phyloP scores from a whole-genome alignment of 2,888 invertebrate genomes.

The Troides aeacus region DNA sequence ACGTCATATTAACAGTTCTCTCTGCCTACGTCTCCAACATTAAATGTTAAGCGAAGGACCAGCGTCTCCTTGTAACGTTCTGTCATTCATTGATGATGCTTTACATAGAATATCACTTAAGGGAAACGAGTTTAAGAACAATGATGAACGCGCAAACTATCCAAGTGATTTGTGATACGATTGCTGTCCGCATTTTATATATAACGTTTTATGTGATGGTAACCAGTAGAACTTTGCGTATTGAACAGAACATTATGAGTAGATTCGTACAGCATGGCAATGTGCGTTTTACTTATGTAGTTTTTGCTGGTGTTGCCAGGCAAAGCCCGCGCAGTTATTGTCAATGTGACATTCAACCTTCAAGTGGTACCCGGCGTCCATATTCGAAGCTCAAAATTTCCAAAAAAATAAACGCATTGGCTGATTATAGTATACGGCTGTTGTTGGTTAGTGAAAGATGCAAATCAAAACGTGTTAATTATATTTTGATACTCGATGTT shows the following conservation, averaged over 20 bases:
- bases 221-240: constrained; percentile 28
- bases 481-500: constrained; percentile 80
- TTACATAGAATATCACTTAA: constrained; percentile 1
- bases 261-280: constrained; percentile 31
- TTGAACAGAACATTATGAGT: constrained; percentile 28
- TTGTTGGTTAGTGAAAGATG: constrained; percentile 78
- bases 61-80: constrained; percentile 18
- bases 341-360: constrained; percentile 53
- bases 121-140: background rate
- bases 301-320: constrained; percentile 18
- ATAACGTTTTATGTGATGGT: constrained; percentile 34
- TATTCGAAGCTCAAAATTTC: constrained; percentile 63
- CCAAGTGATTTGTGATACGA: constrained; percentile 20
- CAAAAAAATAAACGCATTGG: constrained; percentile 64
- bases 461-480: constrained; percentile 74
- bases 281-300: constrained; percentile 31
- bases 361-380: constrained; percentile 58
- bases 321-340: constrained; percentile 27
- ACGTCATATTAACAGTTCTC: constrained; percentile 53
- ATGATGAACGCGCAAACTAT: background rate
- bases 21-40: constrained; percentile 17
- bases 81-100: constrained; percentile 12
- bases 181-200: constrained; percentile 9
- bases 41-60: constrained; percentile 6
- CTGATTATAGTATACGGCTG: constrained; percentile 79